Base-by-base conservation (phyloP, 30 jellyfish, hydroid and myxozoan genomes). In the Phacellophora camtschatica region DNA sequence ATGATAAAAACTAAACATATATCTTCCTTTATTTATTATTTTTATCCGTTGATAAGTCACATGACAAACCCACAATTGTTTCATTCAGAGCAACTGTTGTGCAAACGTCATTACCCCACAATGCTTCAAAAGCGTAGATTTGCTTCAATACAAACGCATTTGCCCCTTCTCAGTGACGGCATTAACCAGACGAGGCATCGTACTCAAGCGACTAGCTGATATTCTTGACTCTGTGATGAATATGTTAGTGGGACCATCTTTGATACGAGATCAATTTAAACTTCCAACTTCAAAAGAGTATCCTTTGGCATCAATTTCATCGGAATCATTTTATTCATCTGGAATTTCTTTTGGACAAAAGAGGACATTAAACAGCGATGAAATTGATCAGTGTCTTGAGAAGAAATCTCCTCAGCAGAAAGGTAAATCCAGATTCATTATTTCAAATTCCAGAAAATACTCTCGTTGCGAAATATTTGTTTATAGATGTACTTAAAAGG, bases 211-310 rank as follows among this genome's bases (percentile, higher is more conserved):
- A 27, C 68, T 82, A 37, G 98, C 95, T 15, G 87, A 81, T 41
- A 50, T 92, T 28, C 69, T 92, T 20, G 98, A 92, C 66, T 78
- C 93, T 1, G 96, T 92, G 19, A 70, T 92, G 76, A 96, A 66
- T 41, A 35, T 66, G 49, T 71, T 92, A 0, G 98, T 85, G 29
- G 98, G 98, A 16, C 95, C 96, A 3, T 73, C 96, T 3, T 74
- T 84, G 81, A 30, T 72, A 56, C 56, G 94, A 13, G 89, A 85
- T 32, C 98, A 85, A 53, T 79, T 92, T 23, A 63, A 78, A 30
- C 80, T 63, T 27, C 96, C 95, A 1, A 28, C 5, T 23, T 35
- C 33, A 25, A 78, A 42, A 18, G 79, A 76, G 11, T 78, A 50
- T 29, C 94, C 96, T 7, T 71, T 85, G 45, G 81, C 28, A 20